Percentiles rank a stretch among this genome's conserved stretches.
Evolutionary conservation across 1,140 invertebrate genomes (phyloP).

Genomic region (Drosophila rhopaloa): DNA sequence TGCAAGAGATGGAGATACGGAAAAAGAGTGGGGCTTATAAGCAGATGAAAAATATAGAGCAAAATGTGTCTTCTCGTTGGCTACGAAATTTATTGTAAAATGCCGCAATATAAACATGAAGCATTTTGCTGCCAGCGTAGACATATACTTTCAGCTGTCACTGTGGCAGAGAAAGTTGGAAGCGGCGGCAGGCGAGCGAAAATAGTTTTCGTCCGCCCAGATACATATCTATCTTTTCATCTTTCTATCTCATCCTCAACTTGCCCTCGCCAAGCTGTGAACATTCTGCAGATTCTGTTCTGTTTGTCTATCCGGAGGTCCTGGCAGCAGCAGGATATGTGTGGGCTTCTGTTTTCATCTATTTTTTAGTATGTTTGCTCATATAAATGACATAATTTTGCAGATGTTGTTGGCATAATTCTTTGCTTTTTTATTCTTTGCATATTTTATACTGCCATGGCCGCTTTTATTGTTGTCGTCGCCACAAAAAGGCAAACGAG

Average conservation of each 20-base stretch:
- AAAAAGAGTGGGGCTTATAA: constrained; percentile 22
- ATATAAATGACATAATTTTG: constrained; percentile 83
- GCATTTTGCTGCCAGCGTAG: constrained; percentile 51
- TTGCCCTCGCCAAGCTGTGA: constrained; percentile 52
- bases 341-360: constrained; percentile 64
- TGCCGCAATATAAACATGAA: constrained; percentile 72
- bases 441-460: constrained; percentile 62
- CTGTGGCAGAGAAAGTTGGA: constrained; percentile 26
- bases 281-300: constrained; percentile 58
- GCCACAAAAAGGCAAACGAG: constrained; percentile 66
- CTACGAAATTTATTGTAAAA: constrained; percentile 73
- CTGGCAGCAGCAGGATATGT: constrained; percentile 17
- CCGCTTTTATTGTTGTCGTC: constrained; percentile 36
- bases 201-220: constrained; percentile 51
- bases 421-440: constrained; percentile 55
- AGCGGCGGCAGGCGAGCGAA: constrained; percentile 9
- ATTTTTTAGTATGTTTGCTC: constrained; percentile 79
- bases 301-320: constrained; percentile 61
- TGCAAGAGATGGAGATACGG: constrained; percentile 67
- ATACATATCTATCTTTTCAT: constrained; percentile 52
- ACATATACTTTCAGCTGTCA: constrained; percentile 60
- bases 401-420: constrained; percentile 68
- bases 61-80: constrained; percentile 52
- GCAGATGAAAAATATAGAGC: constrained; percentile 45
- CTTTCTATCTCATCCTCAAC: constrained; percentile 2